Percentiles rank a stretch among this genome's conserved stretches.
phyloP scores from a whole-genome alignment of 2,888 invertebrate species.

The Parascotia fuliginaria region DNA sequence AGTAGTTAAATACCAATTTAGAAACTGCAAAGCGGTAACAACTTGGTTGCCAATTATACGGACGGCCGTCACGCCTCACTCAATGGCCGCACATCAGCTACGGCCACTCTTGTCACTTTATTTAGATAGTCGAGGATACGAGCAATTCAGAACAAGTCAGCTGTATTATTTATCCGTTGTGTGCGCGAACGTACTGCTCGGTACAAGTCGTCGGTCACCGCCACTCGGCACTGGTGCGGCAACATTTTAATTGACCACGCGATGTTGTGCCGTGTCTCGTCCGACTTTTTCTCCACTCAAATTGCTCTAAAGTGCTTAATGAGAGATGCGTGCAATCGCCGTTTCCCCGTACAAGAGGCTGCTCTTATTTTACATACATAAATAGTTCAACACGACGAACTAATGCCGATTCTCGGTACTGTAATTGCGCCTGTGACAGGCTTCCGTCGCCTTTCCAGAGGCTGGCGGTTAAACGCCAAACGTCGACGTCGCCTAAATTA shows the following conservation, averaged over 20 bases:
- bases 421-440: slow-evolving; percentile 85
- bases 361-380: slow-evolving; percentile 85
- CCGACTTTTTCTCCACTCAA: slow-evolving; percentile 83
- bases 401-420: slow-evolving; percentile 84
- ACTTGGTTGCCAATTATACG: slow-evolving; percentile 31
- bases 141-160: slow-evolving; percentile 68
- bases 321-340: slow-evolving; percentile 85
- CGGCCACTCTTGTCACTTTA: slow-evolving; percentile 51
- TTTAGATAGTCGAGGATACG: slow-evolving; percentile 73
- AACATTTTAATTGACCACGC: slow-evolving; percentile 85
- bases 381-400: slow-evolving; percentile 82
- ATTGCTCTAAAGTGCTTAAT: slow-evolving; percentile 86
- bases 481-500: slow-evolving; percentile 74
- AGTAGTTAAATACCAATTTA: slow-evolving; percentile 21
- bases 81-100: slow-evolving; percentile 33
- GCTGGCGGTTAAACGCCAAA: slow-evolving; percentile 73
- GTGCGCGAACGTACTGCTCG: slow-evolving; percentile 63
- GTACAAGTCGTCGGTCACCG: slow-evolving; percentile 22
- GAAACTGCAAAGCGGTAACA: slow-evolving; percentile 26
- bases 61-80: slow-evolving; percentile 7
- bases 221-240: slow-evolving; percentile 69
- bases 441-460: slow-evolving; percentile 81
- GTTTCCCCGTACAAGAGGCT: slow-evolving; percentile 82
- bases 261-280: slow-evolving; percentile 76
- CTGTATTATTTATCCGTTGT: slow-evolving; percentile 61